Conservation (phyloP, 2,113 vertebrate species). For the Macaca fascicularis region T2T-MFA8v1.1 NC_088392.1:48279001-48279500, state of each 20-base stretch:
- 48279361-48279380: not conserved
- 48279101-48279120: constrained; percentile 81
- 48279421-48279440: not conserved
- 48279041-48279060: constrained; percentile 83
- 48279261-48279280: not conserved
- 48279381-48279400: not conserved
- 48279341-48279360: not conserved
- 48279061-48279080: constrained; percentile 82
- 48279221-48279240: constrained; percentile 60
- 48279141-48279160: constrained; percentile 67
- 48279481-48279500: not conserved
- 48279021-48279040: constrained; percentile 86
- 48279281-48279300: not conserved
- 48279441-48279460: not conserved
- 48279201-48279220: constrained; percentile 78
- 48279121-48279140: constrained; percentile 79
- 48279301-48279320: not conserved
- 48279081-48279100: constrained; percentile 84
- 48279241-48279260: constrained; percentile 20
- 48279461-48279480: not conserved
- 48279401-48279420: not conserved
- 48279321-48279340: not conserved
- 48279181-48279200: constrained; percentile 53
- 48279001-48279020: constrained; percentile 88
- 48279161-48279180: constrained; percentile 53